phyloP scores from a whole-genome alignment of 2,888 invertebrate genomes.

The Ophioninae sp. region DNA sequence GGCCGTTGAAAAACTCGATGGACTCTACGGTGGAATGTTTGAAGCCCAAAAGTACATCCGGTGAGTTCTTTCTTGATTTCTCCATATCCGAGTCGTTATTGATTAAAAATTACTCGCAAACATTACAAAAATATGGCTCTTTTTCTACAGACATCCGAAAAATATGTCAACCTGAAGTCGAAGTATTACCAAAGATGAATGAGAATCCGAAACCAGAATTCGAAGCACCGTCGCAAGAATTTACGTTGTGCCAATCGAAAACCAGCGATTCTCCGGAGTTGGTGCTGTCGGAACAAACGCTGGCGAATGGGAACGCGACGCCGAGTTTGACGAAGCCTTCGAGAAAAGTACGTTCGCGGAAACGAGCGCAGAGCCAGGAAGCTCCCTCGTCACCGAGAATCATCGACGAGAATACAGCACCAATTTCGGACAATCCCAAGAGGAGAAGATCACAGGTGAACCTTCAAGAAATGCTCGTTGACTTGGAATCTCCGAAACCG shows the following conservation, averaged over 20 bases:
- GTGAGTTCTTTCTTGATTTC: neutral
- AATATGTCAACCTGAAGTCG: neutral
- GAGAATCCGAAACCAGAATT: neutral
- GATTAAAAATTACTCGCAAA: constrained; percentile 2
- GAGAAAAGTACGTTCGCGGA: constrained; percentile 9
- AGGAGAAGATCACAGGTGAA: constrained; percentile 8
- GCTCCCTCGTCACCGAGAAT: constrained; percentile 1
- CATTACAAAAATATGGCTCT: neutral
- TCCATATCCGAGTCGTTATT: neutral
- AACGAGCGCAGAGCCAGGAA: constrained; percentile 16
- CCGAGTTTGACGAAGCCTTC: neutral
- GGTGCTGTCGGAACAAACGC: constrained; percentile 20
- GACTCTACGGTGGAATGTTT: constrained; percentile 1
- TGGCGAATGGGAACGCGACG: neutral
- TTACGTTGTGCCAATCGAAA: neutral
- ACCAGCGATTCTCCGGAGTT: constrained; percentile 12
- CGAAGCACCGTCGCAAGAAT: neutral
- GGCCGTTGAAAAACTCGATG: neutral
- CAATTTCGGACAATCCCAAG: constrained; percentile 13
- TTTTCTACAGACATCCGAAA: neutral
- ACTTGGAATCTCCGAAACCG: constrained; percentile 3
- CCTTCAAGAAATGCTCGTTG: neutral
- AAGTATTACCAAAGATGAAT: neutral
- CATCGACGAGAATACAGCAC: constrained; percentile 42
- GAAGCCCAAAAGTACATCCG: neutral